Percentiles rank a stretch among this genome's conserved stretches.
These are phyloP conservation scores for Mythimna albipuncta DNA, from an alignment of 2,888 invertebrate genomes.

Conservation along the genomic window DNA sequence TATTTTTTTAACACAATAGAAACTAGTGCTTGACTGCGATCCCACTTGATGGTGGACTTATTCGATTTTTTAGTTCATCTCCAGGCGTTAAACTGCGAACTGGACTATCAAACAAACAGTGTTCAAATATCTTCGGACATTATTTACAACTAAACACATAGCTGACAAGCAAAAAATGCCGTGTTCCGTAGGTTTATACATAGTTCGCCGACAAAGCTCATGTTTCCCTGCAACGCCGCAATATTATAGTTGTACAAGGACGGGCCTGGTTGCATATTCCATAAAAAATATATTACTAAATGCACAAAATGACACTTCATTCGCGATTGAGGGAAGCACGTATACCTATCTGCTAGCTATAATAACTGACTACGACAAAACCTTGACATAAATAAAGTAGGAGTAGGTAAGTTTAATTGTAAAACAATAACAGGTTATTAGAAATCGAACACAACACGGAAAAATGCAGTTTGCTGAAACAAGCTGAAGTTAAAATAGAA, in stretches of 20 bases:
- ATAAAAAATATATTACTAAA: constrained; percentile 14
- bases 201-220: constrained; percentile 17
- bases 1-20: background rate
- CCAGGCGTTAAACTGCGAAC: constrained; percentile 1
- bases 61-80: too few species aligned
- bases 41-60: too few species aligned
- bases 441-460: constrained; percentile 26
- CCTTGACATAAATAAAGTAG: constrained; percentile 20
- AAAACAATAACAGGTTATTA: constrained; percentile 19
- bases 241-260: constrained; percentile 20
- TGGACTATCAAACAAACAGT: background rate
- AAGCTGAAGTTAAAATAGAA: too few species aligned
- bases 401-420: constrained; percentile 18
- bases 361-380: constrained; percentile 14
- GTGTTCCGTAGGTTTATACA: constrained; percentile 13
- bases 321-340: constrained; percentile 7
- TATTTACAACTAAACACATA: constrained; percentile 8
- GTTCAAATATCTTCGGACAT: constrained; percentile 9
- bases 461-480: background rate
- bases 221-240: constrained; percentile 31
- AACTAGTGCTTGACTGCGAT: background rate
- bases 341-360: background rate
- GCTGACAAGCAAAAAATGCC: constrained; percentile 32
- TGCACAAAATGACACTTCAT: constrained; percentile 40
- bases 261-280: constrained; percentile 40